A percentile compares a stretch with the other conserved stretches of the same genome.
Evolutionary conservation across 2,888 invertebrate species (phyloP).

Genomic region (Gymnoscelis rufifasciata): DNA sequence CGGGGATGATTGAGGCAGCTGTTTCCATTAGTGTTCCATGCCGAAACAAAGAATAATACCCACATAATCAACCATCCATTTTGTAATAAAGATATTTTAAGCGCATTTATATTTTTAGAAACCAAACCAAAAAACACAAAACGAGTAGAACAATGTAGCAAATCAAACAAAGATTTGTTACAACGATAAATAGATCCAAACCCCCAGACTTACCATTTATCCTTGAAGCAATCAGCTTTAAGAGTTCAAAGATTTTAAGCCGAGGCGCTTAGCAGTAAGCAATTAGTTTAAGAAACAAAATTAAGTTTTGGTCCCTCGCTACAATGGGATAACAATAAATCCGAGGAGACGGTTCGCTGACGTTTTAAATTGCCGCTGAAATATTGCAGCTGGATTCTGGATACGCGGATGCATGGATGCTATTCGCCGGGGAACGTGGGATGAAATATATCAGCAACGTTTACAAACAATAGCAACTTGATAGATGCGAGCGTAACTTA

Average conservation of each 20-base stretch:
- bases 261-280: constrained; percentile 49
- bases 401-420: constrained; percentile 16
- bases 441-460: constrained; percentile 8
- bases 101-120: no score
- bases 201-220: constrained; percentile 20
- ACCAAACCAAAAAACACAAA: no score
- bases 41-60: no score
- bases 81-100: no score
- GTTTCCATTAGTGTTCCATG: no score
- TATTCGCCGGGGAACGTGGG: constrained; percentile 6
- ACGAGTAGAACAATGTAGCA: no score
- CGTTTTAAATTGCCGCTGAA: constrained; percentile 22
- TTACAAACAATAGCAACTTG: constrained; percentile 1
- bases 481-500: background rate
- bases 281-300: constrained; percentile 64
- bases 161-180: background rate
- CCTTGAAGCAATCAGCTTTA: constrained; percentile 28
- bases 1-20: no score
- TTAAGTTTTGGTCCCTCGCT: constrained; percentile 62
- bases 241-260: constrained; percentile 53
- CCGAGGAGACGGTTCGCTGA: constrained; percentile 16
- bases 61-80: no score
- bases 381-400: constrained; percentile 15
- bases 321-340: constrained; percentile 67
- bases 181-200: background rate